A percentile compares a stretch with the other conserved stretches of the same genome.
Evolutionary conservation across 1,140 invertebrate genomes (phyloP).

Genomic region (Copidosoma floridanum): DNA sequence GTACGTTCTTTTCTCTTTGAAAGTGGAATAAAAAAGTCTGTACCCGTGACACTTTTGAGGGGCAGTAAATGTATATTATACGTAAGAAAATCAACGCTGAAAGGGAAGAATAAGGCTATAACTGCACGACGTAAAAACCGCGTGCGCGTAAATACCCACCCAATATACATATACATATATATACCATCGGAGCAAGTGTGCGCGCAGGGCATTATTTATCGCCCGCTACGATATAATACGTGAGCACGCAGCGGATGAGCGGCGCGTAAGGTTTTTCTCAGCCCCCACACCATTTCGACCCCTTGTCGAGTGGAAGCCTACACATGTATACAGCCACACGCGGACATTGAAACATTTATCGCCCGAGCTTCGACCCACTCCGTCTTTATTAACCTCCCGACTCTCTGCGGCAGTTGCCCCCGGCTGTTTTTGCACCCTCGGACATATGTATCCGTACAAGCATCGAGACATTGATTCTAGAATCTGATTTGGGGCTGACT

Average conservation of each 20-base stretch:
- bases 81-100: constrained; percentile 9
- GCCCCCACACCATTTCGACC: background rate
- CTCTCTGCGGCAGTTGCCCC: background rate
- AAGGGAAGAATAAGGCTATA: constrained; percentile 25
- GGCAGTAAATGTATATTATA: no score
- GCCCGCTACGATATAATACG: constrained; percentile 34
- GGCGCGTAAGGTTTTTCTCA: background rate
- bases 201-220: constrained; percentile 39
- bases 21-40: no score
- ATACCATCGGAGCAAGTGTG: constrained; percentile 16
- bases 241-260: constrained; percentile 25
- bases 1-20: no score
- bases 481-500: no score
- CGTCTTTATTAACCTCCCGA: constrained; percentile 25
- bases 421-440: background rate
- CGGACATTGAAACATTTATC: constrained; percentile 30
- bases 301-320: constrained; percentile 10
- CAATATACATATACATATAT: no score
- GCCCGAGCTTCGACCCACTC: constrained; percentile 26
- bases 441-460: no score
- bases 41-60: no score
- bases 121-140: no score
- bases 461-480: no score
- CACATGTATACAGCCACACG: no score
- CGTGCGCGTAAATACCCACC: no score